Percentiles rank a stretch among this genome's conserved stretches.
phyloP scores from a whole-genome alignment of 2,888 invertebrate genomes.

The Agonopterix arenella region DNA sequence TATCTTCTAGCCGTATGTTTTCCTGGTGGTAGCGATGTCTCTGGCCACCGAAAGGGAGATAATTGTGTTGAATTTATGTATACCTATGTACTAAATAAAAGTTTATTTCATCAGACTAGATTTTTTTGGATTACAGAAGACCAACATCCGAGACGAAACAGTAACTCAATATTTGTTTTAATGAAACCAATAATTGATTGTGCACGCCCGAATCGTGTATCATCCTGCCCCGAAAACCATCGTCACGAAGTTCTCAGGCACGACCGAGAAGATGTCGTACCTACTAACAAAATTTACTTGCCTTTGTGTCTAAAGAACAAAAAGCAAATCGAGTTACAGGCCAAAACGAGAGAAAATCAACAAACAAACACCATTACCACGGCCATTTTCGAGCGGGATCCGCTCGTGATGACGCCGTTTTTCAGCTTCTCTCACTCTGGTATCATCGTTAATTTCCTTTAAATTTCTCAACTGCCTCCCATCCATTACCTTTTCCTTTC shows the following conservation, averaged over 20 bases:
- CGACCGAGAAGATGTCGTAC: slow-evolving; percentile 30
- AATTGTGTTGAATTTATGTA: no score
- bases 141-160: slow-evolving; percentile 38
- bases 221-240: slow-evolving; percentile 24
- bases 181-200: slow-evolving; percentile 65
- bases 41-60: no score
- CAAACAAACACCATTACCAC: slow-evolving; percentile 72
- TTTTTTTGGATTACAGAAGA: neutral
- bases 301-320: slow-evolving; percentile 58
- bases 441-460: neutral
- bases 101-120: no score
- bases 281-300: slow-evolving; percentile 66
- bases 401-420: slow-evolving; percentile 69
- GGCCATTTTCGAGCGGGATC: slow-evolving; percentile 65
- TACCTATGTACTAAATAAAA: no score
- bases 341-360: slow-evolving; percentile 72
- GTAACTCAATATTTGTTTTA: slow-evolving; percentile 72
- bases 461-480: neutral
- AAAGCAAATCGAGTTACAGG: slow-evolving; percentile 75
- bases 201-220: slow-evolving; percentile 46
- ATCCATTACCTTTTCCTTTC: slow-evolving; percentile 25
- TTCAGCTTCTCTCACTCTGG: slow-evolving; percentile 37
- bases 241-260: slow-evolving; percentile 53
- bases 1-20: no score
- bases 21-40: no score